phyloP scores from a whole-genome alignment of 2,888 invertebrate genomes.

The Tetragonula carbonaria region DNA sequence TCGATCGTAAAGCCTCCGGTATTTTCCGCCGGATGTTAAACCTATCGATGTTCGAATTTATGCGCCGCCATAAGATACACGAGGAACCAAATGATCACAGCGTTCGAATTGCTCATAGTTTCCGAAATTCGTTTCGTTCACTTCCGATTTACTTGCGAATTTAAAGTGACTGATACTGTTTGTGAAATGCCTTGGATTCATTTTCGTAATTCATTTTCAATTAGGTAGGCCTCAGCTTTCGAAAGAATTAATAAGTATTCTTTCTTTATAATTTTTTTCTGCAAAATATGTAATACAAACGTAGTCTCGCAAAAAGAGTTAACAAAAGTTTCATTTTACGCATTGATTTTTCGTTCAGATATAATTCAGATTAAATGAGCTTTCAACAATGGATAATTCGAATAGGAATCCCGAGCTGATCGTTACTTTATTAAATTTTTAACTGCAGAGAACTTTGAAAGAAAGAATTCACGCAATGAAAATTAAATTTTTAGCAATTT shows the following conservation, averaged over 20 bases:
- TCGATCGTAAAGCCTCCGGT: conserved; percentile 19
- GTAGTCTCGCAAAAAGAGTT: background rate
- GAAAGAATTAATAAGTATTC: background rate
- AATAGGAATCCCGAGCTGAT: too few relatives aligned
- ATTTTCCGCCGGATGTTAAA: background rate
- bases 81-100: background rate
- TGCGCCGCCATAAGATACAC: background rate
- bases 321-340: background rate
- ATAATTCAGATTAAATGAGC: too few relatives aligned
- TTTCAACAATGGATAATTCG: too few relatives aligned
- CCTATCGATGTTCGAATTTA: conserved; percentile 20
- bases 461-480: too few relatives aligned
- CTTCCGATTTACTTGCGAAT: background rate
- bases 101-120: background rate
- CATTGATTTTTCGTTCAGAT: background rate
- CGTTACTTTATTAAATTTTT: too few relatives aligned
- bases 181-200: background rate
- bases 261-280: too few relatives aligned
- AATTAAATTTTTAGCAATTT: too few relatives aligned
- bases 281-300: background rate
- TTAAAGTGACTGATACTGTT: background rate
- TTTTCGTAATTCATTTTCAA: background rate
- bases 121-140: background rate
- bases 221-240: background rate
- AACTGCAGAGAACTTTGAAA: too few relatives aligned